Percentiles rank a stretch among this genome's conserved stretches.
Conservation (phyloP, 2,797 vertebrate species). For the Onychomys leucogaster region DNA sequence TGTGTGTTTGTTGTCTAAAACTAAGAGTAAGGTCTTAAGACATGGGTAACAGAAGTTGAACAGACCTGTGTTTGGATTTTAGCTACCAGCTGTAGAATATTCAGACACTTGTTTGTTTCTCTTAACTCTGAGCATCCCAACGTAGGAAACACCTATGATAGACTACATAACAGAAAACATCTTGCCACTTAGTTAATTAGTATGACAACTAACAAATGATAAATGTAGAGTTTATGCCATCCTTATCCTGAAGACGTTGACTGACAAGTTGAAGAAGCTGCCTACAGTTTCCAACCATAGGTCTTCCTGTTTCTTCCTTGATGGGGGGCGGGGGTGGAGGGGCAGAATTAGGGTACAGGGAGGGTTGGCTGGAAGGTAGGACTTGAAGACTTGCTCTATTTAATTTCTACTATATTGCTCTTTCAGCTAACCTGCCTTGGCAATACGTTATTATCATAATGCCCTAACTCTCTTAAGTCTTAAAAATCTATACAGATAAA, state of each 20-base stretch:
- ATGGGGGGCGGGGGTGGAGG: no score
- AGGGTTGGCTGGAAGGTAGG: background rate
- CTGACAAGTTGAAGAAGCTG: background rate
- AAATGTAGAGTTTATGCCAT: background rate
- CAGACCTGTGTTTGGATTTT: background rate
- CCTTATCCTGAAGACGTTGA: background rate
- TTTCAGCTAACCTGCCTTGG: slow-evolving; percentile 21
- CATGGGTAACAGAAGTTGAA: background rate
- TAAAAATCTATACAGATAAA: background rate
- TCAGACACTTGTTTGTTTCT: background rate
- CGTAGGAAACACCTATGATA: background rate
- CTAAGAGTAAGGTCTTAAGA: background rate
- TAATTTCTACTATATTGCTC: background rate
- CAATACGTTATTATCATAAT: slow-evolving; percentile 15
- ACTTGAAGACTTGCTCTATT: background rate
- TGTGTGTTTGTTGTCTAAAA: background rate
- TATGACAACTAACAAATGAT: background rate
- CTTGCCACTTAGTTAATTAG: background rate
- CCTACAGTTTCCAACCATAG: background rate
- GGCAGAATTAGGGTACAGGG: fast-evolving
- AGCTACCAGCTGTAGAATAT: background rate
- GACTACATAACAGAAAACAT: background rate
- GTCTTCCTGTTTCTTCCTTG: background rate
- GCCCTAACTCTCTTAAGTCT: slow-evolving; percentile 15
- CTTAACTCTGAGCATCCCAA: background rate